Conservation (phyloP, 2,797 vertebrate species). For the Xyrichtys novacula region DNA sequence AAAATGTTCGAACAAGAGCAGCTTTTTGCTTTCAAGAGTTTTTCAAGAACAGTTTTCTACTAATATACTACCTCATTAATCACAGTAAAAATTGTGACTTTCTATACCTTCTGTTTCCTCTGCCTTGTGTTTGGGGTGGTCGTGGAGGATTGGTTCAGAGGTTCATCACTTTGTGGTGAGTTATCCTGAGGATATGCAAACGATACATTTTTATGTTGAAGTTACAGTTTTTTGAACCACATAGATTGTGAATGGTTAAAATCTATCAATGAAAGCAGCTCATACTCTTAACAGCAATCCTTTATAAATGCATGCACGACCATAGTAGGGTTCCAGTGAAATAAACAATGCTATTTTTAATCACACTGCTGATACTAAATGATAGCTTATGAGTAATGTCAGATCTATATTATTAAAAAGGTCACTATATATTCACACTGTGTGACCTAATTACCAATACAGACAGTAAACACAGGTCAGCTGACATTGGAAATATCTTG, state of each 20-base stretch:
- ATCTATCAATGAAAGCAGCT: background rate
- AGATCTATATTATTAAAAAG: conserved; percentile 13
- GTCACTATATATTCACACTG: conserved; percentile 9
- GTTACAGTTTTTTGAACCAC: no score
- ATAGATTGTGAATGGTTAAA: background rate
- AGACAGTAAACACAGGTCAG: conserved; percentile 47
- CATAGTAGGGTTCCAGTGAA: background rate
- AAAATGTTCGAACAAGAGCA: background rate
- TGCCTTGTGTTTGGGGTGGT: conserved; percentile 31
- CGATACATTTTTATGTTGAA: no score
- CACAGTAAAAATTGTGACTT: background rate
- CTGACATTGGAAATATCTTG: conserved; percentile 61
- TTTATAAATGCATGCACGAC: background rate
- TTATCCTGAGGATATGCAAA: background rate
- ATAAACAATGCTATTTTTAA: background rate
- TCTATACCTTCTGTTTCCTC: conserved; percentile 80
- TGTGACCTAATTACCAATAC: conserved; percentile 37
- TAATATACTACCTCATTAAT: background rate
- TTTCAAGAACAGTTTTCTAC: background rate
- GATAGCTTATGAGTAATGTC: conserved; percentile 12
- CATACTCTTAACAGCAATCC: background rate
- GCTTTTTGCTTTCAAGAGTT: no score
- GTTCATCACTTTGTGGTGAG: conserved; percentile 35
- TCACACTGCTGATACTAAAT: background rate
- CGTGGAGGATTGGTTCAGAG: conserved; percentile 18